phyloP scores from a whole-genome alignment of 2,113 vertebrate genomes.

The Ophiodon elongatus region DNA sequence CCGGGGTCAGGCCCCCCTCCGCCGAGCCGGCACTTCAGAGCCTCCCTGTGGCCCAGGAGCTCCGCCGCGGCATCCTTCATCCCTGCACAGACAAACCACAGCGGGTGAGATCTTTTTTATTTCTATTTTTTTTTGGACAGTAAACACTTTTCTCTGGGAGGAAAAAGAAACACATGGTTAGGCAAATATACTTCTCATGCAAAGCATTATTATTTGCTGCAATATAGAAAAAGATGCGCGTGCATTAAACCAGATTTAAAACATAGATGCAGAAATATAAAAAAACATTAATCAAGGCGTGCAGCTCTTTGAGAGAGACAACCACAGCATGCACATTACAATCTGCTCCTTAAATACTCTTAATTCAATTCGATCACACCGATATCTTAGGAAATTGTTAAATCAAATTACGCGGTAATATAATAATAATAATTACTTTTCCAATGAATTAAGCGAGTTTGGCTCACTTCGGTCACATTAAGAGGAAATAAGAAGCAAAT shows the following conservation, averaged over 20 bases:
- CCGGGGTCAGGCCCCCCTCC: constrained; percentile 90
- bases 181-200: constrained; percentile 7
- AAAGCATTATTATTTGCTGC: constrained; percentile 22
- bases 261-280: constrained; percentile 16
- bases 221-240: constrained; percentile 9
- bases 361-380: constrained; percentile 75
- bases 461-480: constrained; percentile 92
- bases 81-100: neutral
- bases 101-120: neutral
- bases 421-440: constrained; percentile 95
- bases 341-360: constrained; percentile 78
- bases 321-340: constrained; percentile 65
- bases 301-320: constrained; percentile 34
- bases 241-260: constrained; percentile 37
- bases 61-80: constrained; percentile 82
- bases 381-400: constrained; percentile 85
- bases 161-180: constrained; percentile 9
- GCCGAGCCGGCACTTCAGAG: constrained; percentile 93
- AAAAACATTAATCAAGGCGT: neutral
- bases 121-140: neutral
- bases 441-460: constrained; percentile 96
- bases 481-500: constrained; percentile 93
- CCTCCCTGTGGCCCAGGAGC: constrained; percentile 95
- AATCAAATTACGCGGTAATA: constrained; percentile 98
- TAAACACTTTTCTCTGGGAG: constrained; percentile 26